phyloP scores from a whole-genome alignment of 2,113 vertebrate species.

The Axis porcinus region DNA sequence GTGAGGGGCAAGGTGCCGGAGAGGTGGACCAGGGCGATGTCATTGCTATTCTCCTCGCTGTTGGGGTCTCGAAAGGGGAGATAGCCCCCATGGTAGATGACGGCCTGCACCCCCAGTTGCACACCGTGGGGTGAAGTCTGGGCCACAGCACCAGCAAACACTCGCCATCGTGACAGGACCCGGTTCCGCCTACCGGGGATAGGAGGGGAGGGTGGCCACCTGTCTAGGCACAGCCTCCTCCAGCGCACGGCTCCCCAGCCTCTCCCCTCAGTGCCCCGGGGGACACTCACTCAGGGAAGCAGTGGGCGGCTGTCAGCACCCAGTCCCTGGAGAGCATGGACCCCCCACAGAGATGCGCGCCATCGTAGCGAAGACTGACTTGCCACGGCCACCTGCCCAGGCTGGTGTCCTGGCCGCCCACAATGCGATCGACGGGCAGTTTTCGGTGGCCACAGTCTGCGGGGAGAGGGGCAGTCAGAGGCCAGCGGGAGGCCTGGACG shows the following conservation, averaged over 20 bases:
- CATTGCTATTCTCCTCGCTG: constrained; percentile 92
- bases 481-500: rapidly evolving
- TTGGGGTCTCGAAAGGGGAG: constrained; percentile 89
- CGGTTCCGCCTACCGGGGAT: constrained; percentile 83
- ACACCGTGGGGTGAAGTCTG: constrained; percentile 82
- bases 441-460: constrained; percentile 90
- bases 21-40: constrained; percentile 89
- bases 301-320: constrained; percentile 92
- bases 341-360: constrained; percentile 89
- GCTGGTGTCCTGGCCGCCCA: constrained; percentile 87
- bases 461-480: not conserved
- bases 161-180: constrained; percentile 85
- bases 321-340: constrained; percentile 90
- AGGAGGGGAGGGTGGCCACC: not conserved
- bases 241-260: rapidly evolving
- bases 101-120: constrained; percentile 84
- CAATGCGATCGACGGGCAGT: constrained; percentile 88
- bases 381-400: constrained; percentile 93
- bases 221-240: not conserved
- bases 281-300: constrained; percentile 89
- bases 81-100: constrained; percentile 91
- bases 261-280: not conserved
- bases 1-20: constrained; percentile 84
- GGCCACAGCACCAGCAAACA: constrained; percentile 87
- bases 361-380: constrained; percentile 90